Conservation (phyloP, 1,140 invertebrate species). For the Portunus trituberculatus region DNA sequence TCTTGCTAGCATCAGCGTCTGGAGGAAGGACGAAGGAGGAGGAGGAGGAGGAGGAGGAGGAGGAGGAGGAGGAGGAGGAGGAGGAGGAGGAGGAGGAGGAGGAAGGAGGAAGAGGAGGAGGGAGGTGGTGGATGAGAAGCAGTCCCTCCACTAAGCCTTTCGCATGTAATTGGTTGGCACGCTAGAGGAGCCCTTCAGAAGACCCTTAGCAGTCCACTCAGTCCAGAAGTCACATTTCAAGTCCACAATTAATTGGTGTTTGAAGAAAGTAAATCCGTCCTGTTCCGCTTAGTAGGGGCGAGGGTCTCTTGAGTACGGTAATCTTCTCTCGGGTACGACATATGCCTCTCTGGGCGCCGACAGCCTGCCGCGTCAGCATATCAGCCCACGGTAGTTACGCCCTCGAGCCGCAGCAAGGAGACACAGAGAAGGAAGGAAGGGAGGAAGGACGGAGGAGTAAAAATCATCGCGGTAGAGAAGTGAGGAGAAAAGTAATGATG, state of each 20-base stretch:
- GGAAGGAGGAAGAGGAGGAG: too few species aligned
- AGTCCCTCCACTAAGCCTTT: not conserved
- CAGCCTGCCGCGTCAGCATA: not conserved
- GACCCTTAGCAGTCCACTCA: not conserved
- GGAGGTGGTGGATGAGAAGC: not conserved
- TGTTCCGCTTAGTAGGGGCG: not conserved
- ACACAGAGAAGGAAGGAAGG: too few species aligned
- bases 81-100: too few species aligned
- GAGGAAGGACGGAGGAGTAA: too few species aligned
- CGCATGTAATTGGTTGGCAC: not conserved
- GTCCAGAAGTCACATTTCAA: not conserved
- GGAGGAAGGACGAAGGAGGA: too few species aligned
- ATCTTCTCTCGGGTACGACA: not conserved
- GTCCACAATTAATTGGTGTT: not conserved
- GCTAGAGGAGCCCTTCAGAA: not conserved
- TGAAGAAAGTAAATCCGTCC: not conserved
- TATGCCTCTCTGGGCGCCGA: not conserved
- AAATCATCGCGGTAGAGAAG: too few species aligned
- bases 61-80: too few species aligned
- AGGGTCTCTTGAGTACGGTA: not conserved
- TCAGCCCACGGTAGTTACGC: not conserved
- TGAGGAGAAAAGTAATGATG: too few species aligned
- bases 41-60: too few species aligned
- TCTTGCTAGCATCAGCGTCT: too few species aligned
- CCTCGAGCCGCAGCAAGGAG: too few species aligned